Evolutionary conservation across 2,888 invertebrate species (phyloP).

Genomic region (Rhimphoctona megacephalus): DNA sequence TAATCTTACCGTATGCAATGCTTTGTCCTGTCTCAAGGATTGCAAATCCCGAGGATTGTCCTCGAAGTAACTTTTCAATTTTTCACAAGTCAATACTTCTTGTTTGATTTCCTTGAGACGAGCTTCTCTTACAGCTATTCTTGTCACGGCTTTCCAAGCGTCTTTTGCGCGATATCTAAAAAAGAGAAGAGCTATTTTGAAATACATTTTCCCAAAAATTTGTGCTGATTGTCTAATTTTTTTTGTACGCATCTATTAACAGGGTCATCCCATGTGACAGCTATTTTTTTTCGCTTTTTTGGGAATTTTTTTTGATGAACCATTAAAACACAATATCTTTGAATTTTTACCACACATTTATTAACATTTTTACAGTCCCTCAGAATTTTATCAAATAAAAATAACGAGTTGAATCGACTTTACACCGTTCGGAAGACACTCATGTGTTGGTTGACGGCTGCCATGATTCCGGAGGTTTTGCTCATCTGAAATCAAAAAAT

Average conservation of each 20-base stretch:
- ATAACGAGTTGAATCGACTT: too few species aligned
- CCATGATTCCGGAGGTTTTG: too few species aligned
- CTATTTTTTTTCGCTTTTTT: too few species aligned
- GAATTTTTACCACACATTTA: too few species aligned
- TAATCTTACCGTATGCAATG: constrained; percentile 92
- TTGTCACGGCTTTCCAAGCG: constrained; percentile 97
- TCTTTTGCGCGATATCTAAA: constrained; percentile 94
- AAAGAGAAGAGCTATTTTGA: neutral
- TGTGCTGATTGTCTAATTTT: neutral
- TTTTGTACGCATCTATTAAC: neutral
- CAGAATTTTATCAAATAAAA: too few species aligned
- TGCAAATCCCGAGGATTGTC: constrained; percentile 95
- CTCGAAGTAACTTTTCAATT: constrained; percentile 96
- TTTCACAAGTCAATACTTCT: constrained; percentile 96
- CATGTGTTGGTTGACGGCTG: too few species aligned
- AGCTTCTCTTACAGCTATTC: constrained; percentile 97
- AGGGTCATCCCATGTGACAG: too few species aligned
- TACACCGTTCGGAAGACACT: too few species aligned
- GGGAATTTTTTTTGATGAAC: too few species aligned
- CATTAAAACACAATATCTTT: too few species aligned
- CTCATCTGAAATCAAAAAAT: too few species aligned
- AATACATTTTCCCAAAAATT: neutral
- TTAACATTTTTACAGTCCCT: too few species aligned
- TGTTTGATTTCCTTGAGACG: constrained; percentile 97
- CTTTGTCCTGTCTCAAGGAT: constrained; percentile 93